A percentile compares a stretch with the other conserved stretches of the same genome.
Conservation (phyloP, 1,140 invertebrate species). For the Drosophila nebulosa region DNA sequence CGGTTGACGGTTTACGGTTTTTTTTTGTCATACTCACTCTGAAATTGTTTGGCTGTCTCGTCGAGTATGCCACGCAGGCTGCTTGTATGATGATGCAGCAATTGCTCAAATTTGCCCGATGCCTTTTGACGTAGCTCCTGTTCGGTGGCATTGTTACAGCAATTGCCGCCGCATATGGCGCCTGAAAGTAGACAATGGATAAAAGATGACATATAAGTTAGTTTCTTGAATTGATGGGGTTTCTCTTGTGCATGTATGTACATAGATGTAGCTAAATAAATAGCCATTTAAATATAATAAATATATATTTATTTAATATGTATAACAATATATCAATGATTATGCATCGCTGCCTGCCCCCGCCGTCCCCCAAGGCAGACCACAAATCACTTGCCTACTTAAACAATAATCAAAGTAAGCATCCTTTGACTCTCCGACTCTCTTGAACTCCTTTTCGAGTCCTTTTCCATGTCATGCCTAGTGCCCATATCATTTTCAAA, state of each 20-base stretch:
- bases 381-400: not conserved
- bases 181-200: constrained; percentile 47
- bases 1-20: not conserved
- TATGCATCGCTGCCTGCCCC: no score
- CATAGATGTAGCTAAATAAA: no score
- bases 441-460: constrained; percentile 21
- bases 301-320: no score
- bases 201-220: not conserved
- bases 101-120: constrained; percentile 61
- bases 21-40: constrained; percentile 63
- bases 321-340: no score
- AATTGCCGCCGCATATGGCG: constrained; percentile 71
- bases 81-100: constrained; percentile 77
- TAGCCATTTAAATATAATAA: not conserved
- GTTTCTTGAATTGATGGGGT: not conserved
- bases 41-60: constrained; percentile 69
- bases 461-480: constrained; percentile 18
- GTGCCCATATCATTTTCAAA: constrained; percentile 58
- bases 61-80: constrained; percentile 75
- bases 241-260: no score
- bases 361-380: not conserved
- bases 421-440: not conserved
- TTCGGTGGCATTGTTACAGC: constrained; percentile 75
- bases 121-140: constrained; percentile 68
- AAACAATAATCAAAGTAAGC: not conserved